phyloP scores from a whole-genome alignment of 64 coral and sea anemone species.

The Stichodactyla mertensii region DNA sequence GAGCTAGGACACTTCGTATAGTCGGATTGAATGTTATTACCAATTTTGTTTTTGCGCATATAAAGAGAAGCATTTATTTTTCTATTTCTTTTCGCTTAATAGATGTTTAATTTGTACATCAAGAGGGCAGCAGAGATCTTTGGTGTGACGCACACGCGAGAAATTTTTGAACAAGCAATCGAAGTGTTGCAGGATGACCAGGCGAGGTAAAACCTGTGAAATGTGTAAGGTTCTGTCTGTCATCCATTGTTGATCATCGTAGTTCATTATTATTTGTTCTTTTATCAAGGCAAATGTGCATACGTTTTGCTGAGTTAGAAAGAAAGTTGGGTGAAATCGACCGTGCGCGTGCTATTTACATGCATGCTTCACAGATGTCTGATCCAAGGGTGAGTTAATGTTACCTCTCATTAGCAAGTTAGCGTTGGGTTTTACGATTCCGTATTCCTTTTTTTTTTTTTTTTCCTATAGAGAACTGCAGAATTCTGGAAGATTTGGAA shows the following conservation, averaged over 20 bases:
- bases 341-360: constrained; percentile 89
- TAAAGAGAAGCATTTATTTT: no score
- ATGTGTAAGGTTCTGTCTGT: background rate
- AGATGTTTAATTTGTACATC: constrained; percentile 99
- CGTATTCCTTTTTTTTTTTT: background rate
- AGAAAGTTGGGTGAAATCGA: constrained; percentile 98
- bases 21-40: background rate
- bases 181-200: constrained; percentile 85
- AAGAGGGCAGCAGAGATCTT: constrained; percentile 96
- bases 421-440: no score
- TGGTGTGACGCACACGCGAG: constrained; percentile 95
- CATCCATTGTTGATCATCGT: background rate
- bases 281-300: constrained; percentile 83
- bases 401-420: background rate
- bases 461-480: constrained; percentile 57
- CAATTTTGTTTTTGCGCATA: no score
- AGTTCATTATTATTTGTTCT: background rate
- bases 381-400: constrained; percentile 78
- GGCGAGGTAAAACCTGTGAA: constrained; percentile 49
- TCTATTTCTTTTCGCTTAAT: background rate
- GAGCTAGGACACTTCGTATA: background rate
- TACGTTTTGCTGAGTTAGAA: constrained; percentile 95
- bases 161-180: constrained; percentile 96
- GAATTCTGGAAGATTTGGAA: constrained; percentile 97
- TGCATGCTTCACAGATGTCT: constrained; percentile 93